These are phyloP conservation scores for Ictidomys tridecemlineatus DNA, from an alignment of 2,113 vertebrate genomes.

Conservation along the genomic window DNA sequence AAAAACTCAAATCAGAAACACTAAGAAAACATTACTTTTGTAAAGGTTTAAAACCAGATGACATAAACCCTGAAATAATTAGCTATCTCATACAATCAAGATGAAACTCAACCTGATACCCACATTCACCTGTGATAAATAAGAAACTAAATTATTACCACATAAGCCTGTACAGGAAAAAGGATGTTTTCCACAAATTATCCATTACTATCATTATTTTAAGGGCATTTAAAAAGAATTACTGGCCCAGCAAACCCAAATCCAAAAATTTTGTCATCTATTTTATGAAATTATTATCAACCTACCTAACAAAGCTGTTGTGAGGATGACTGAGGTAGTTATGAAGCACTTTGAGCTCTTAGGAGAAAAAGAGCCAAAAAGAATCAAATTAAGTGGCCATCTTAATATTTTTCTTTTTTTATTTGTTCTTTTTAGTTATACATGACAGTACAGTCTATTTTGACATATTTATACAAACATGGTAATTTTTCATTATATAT, in stretches of 20 bases:
- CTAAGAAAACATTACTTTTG: neutral
- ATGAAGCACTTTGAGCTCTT: conserved; percentile 49
- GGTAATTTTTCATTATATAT: conserved; percentile 28
- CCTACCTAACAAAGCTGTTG: conserved; percentile 53
- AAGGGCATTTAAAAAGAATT: neutral
- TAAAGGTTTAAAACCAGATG: conserved; percentile 6
- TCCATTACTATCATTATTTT: neutral
- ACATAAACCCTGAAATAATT: neutral
- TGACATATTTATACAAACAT: too few species aligned
- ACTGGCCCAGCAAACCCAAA: neutral
- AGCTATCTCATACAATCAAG: neutral
- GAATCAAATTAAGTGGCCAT: conserved; percentile 17
- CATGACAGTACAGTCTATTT: too few species aligned
- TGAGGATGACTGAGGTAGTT: conserved; percentile 9
- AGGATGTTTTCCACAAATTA: neutral
- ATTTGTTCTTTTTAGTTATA: too few species aligned
- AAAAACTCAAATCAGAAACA: neutral
- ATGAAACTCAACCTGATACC: neutral
- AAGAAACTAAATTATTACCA: neutral
- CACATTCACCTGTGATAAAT: neutral
- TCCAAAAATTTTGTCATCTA: neutral
- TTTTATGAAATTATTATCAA: conserved; percentile 58
- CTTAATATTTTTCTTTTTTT: conserved; percentile 11
- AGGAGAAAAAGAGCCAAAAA: conserved; percentile 52
- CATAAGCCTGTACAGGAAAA: neutral